Conservation (phyloP, 2,113 vertebrate genomes). For the Grus americana region DNA sequence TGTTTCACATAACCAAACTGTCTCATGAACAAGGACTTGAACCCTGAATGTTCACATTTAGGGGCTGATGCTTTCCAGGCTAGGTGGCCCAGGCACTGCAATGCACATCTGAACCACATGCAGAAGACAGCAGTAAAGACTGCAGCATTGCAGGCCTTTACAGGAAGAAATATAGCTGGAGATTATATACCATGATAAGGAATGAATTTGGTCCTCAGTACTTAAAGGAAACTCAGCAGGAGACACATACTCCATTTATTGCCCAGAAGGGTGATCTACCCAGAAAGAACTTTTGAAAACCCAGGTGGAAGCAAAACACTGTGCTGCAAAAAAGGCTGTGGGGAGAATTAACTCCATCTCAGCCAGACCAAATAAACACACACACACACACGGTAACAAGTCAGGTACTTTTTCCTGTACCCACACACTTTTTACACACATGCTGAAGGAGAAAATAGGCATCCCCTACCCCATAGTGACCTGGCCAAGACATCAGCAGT, state of each 20-base stretch:
- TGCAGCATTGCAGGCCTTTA: not conserved
- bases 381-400: not conserved
- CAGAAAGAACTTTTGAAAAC: not conserved
- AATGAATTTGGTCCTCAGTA: not conserved
- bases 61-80: too few relatives aligned
- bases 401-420: not conserved
- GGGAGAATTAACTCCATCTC: too few relatives aligned
- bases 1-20: not conserved
- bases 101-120: not conserved
- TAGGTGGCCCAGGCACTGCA: not conserved
- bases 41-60: not conserved
- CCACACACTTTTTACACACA: not conserved
- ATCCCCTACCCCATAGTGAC: not conserved
- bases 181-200: not conserved
- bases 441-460: not conserved
- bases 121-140: not conserved
- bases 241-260: not conserved
- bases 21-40: not conserved
- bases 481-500: not conserved
- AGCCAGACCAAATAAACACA: too few relatives aligned
- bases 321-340: too few relatives aligned
- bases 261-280: not conserved
- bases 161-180: not conserved
- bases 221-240: not conserved
- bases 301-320: not conserved